Base-by-base conservation (phyloP, 2,113 vertebrate species). In the Phasianus colchicus region DNA sequence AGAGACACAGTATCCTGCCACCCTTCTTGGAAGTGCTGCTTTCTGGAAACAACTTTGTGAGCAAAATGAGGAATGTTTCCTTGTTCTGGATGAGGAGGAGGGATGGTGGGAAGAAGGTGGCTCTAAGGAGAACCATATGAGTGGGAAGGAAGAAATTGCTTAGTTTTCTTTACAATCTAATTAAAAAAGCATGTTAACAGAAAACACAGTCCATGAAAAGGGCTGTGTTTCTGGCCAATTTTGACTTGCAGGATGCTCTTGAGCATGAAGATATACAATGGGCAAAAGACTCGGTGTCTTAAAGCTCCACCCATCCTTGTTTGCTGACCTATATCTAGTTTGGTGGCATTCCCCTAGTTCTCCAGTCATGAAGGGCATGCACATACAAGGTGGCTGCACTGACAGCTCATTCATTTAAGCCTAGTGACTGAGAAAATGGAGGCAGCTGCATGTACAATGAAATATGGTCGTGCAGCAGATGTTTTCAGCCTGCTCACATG, bases 21-120 rank as follows among this genome's bases (percentile, higher is more conserved):
- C 11, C 48, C 29, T 24, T 4, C 38, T n/a, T n/a, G 29, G 7
- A 7, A 55, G 27, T 2, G 1, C 18, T 63, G 52, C 83, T 81
- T 64, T 84, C 84, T 64, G 45, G 25, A 81, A 93, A 77, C 0
- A 0, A 13, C 0, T 0, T 32, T 10, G 14, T 0, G 14, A 55
- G 47, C 14, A 71, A 77, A 91, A 50, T 0, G 0, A 76, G 18
- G 21, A 20, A 76, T 22, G 10, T 58, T 91, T 61, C 57, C 87
- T 82, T 83, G n/a, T 42, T 96, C 91, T 65, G 67, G 40, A 70
- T 40, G 29, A 88, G 60, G 45, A 84, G 19, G 42, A 86, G 6
- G 12, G 30, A 74, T 36, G 34, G 24, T 18, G 19, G 34, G 80
- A 77, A 81, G 87, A 81, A 92, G 50, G 17, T 60, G 65, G 25